Base-by-base conservation (phyloP, 2,113 vertebrate species). In the Nothocercus julius region DNA sequence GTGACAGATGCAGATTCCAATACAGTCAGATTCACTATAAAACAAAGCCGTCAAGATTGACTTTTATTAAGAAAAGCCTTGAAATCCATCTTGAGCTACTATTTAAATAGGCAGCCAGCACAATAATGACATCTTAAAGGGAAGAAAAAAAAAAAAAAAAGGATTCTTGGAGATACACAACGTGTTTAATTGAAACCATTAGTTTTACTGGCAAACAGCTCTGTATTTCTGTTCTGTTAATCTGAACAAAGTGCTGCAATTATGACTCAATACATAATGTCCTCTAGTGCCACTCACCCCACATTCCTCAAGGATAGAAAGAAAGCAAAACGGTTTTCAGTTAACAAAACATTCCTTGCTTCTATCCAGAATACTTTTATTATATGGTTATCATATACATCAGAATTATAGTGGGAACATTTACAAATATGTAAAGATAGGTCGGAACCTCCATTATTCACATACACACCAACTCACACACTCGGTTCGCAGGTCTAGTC, bases 321-420 rank as follows among this genome's bases (percentile, higher is more conserved):
- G 91, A 86, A 93, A 85, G 81, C 82, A 47, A 75, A 92, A 86
- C 61, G 90, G 83, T 5, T 84, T 59, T 80, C 90, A 87, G 77
- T 93, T 95, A 97, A 96, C 49, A 80, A 97, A 91, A 89, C 87
- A 87, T 97, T 62, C 96, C 97, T 53, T 87, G 93, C 95, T 96
- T 98, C 97, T 98, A 97, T 95, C 75, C 96, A 98, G 98, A 97
- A 98, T 98, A 97, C 94, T 97, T 98, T 97, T 98, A 98, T 98
- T 98, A 96, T 98, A 98, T 98, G 98, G 97, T 97, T 94, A 95
- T 98, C 92, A 96, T 97, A 98, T 97, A 98, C 97, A 97, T 98
- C 97, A 95, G 91, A 94, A 82, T 96, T 87, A 89, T 88, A 91
- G 54, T 17, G 94, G 96, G 94, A 96, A 90, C 85, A 96, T 97